These are phyloP conservation scores for Gastrophryne carolinensis DNA, from an alignment of 2,797 vertebrate species.

Conservation along the genomic window DNA sequence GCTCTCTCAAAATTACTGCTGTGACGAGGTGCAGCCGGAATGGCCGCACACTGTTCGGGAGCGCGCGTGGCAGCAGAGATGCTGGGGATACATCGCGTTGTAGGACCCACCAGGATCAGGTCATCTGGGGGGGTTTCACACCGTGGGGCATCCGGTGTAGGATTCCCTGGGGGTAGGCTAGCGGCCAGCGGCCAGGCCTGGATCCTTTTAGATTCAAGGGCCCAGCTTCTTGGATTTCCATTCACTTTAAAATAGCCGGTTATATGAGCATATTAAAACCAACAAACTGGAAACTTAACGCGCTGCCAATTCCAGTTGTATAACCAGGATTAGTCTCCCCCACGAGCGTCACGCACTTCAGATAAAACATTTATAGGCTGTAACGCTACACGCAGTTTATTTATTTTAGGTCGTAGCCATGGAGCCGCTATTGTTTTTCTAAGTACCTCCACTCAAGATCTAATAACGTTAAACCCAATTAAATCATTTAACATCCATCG, in stretches of 20 bases:
- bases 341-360: not conserved
- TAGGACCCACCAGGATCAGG: no score
- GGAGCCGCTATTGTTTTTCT: not conserved
- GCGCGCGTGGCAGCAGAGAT: no score
- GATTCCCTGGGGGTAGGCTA: no score
- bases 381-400: conserved; percentile 3
- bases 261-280: not conserved
- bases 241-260: not conserved
- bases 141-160: no score
- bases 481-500: not conserved
- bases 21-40: no score
- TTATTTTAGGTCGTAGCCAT: conserved; percentile 6
- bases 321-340: not conserved
- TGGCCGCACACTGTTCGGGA: no score
- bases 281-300: not conserved
- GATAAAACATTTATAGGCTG: not conserved
- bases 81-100: no score
- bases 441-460: not conserved
- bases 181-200: no score
- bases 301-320: not conserved
- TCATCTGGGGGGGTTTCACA: no score
- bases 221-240: no score
- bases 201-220: no score
- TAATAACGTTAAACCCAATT: not conserved
- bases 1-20: no score